Conservation (phyloP, 2,888 invertebrate species). For the Scelioninae gen. 1 region DNA sequence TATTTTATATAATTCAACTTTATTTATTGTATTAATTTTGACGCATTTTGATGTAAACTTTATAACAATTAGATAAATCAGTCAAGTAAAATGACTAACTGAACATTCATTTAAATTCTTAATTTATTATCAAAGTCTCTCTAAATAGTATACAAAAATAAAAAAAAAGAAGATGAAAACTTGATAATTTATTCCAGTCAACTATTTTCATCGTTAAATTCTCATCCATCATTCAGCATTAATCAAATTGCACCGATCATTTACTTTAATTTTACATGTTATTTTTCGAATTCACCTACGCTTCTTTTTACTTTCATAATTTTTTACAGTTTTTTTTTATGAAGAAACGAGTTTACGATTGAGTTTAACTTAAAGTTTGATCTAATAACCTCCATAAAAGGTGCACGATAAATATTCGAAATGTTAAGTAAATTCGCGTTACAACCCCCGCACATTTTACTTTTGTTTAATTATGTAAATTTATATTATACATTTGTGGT, state of each 20-base stretch:
- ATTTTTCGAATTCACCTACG: too few species aligned
- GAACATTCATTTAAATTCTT: too few species aligned
- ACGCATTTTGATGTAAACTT: too few species aligned
- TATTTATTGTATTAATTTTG: too few species aligned
- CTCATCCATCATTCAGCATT: not conserved
- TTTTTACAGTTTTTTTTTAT: not conserved
- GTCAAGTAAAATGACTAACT: too few species aligned
- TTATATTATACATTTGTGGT: conserved; percentile 22
- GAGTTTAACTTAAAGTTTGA: conserved; percentile 48
- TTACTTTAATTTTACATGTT: not conserved
- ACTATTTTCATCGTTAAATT: too few species aligned
- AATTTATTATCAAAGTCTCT: too few species aligned
- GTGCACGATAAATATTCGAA: conserved; percentile 57
- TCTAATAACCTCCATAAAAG: conserved; percentile 51
- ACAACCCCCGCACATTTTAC: conserved; percentile 41
- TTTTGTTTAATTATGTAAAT: conserved; percentile 60
- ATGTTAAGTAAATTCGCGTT: conserved; percentile 47
- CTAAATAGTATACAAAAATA: too few species aligned
- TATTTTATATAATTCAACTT: too few species aligned
- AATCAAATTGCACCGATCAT: not conserved
- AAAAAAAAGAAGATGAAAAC: too few species aligned
- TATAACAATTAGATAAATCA: too few species aligned
- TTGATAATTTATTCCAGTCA: too few species aligned
- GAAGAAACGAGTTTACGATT: conserved; percentile 48
- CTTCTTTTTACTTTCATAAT: conserved; percentile 7